Percentiles rank a stretch among this genome's conserved stretches.
Evolutionary conservation across 2,113 vertebrate genomes (phyloP).

Genomic region (Barbus barbus): DNA sequence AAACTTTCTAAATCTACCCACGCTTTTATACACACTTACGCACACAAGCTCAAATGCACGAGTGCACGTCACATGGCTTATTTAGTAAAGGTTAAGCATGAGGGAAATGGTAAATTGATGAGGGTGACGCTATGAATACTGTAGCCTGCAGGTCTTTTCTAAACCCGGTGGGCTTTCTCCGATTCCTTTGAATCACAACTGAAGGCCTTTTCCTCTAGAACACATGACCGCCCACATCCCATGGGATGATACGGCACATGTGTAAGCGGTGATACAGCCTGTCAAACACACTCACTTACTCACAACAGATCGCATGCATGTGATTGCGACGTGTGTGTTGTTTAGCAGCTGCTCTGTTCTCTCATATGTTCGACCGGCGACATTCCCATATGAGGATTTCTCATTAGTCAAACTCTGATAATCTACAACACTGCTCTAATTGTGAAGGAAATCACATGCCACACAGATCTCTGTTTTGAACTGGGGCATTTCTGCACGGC

Average conservation of each 20-base stretch:
- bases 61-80: conserved; percentile 25
- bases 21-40: neutral
- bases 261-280: neutral
- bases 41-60: conserved; percentile 8
- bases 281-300: conserved; percentile 9
- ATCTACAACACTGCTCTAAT: conserved; percentile 12
- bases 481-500: conserved; percentile 10
- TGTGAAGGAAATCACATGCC: conserved; percentile 25
- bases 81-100: conserved; percentile 39
- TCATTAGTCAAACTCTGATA: conserved; percentile 10
- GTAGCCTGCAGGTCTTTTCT: conserved; percentile 19
- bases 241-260: neutral
- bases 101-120: conserved; percentile 22
- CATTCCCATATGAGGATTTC: conserved; percentile 28
- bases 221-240: conserved; percentile 13
- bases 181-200: conserved; percentile 10
- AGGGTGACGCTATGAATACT: conserved; percentile 25
- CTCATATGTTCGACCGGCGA: neutral
- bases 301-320: neutral
- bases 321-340: neutral
- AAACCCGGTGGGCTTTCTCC: neutral
- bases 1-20: neutral
- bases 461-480: conserved; percentile 5
- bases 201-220: conserved; percentile 12
- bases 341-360: conserved; percentile 15